Conservation (phyloP, 2,888 invertebrate species). For the Saturnia pavonia region DNA sequence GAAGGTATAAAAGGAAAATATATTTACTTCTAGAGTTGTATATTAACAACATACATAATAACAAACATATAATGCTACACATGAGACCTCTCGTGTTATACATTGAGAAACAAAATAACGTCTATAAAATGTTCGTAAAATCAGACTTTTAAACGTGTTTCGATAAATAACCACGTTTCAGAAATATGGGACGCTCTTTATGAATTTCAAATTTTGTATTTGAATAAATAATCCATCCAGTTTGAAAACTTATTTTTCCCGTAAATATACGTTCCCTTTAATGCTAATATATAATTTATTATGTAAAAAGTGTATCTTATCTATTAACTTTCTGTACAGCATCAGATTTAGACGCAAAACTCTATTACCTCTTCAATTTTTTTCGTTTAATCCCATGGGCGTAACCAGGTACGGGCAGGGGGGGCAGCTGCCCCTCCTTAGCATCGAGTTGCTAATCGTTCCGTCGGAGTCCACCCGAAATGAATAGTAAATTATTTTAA, state of each 20-base stretch:
- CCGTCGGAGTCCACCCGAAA: too few relatives aligned
- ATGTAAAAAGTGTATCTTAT: constrained; percentile 18
- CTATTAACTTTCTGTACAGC: constrained; percentile 9
- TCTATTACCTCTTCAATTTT: background rate
- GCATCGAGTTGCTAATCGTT: too few relatives aligned
- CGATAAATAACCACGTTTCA: constrained; percentile 46
- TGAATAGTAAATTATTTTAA: too few relatives aligned
- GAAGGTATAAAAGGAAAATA: too few relatives aligned
- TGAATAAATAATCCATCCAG: constrained; percentile 57
- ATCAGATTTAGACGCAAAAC: background rate
- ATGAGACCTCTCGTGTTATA: background rate
- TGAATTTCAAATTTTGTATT: constrained; percentile 59
- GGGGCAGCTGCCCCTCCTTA: too few relatives aligned
- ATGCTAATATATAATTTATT: constrained; percentile 21
- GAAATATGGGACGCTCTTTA: constrained; percentile 48
- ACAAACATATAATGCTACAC: background rate
- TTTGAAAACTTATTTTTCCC: constrained; percentile 54
- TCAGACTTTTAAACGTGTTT: constrained; percentile 28
- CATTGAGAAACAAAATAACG: constrained; percentile 15
- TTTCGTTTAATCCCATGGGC: too few relatives aligned
- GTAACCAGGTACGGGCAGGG: too few relatives aligned
- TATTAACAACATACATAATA: constrained; percentile 1
- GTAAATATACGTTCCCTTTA: constrained; percentile 42
- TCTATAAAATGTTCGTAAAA: constrained; percentile 18
- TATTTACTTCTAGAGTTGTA: too few relatives aligned